Evolutionary conservation across 2,113 vertebrate genomes (phyloP), one percentile per base, ranked within the genome.

Genomic region (Narcine bancroftii): DNA sequence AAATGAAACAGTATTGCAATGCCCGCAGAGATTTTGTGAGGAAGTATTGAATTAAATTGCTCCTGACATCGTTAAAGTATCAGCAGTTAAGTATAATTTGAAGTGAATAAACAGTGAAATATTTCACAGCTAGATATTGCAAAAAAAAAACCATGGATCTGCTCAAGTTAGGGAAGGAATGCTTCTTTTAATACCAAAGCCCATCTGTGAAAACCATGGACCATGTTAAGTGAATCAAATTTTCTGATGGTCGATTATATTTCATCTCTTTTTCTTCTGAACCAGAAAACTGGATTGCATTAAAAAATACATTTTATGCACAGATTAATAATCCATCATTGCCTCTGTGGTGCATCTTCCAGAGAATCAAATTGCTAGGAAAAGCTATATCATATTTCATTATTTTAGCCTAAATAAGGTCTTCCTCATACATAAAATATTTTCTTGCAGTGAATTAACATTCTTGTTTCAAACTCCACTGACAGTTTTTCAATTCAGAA

Each of bases 221-320:
- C 63, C 89, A 91, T 91, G 89, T 91, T 91, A 91, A 91, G 89
- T 91, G 89, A 91, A 91, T 91, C 89, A 91, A 91, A 91, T 91
- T 91, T 91, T 71, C 65, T 91, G 89, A 91, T 71, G 89, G 89
- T 36, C 89, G 89, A 91, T 91, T 91, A 91, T 91, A 91, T 91
- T 91, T 91, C 89, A 91, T 91, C 71, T 69, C 89, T 47, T 65
- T 91, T 91, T 91, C 24, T 65, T 71, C 65, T 91, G 89, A 91
- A 91, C 36, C 89, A 91, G 89, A 91, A 91, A 91, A 91, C 89
- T 91, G 89, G 63, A 91, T 42, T 47, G 89, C 13, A 91, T 91
- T 47, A 91, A 91, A 91, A 89, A 91, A 91, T 69, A 91, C 39
- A 91, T 91, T 91, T 91, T 91, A 69, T 91, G 69, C 89, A 91